These are phyloP conservation scores for Piezodorus guildinii DNA, from an alignment of 1,140 invertebrate species.

Conservation along the genomic window DNA sequence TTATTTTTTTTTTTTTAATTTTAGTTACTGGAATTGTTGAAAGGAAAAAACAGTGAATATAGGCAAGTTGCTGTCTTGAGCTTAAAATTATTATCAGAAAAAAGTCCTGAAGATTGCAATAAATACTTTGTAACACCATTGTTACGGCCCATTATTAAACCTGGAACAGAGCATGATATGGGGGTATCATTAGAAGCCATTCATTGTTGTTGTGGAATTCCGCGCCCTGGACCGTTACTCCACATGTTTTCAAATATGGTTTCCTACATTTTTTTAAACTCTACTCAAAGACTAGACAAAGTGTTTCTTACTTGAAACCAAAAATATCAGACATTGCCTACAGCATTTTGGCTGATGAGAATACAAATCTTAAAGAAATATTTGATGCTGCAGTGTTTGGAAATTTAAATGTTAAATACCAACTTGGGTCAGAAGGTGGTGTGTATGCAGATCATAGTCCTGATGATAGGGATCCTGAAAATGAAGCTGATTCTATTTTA, in stretches of 20 bases:
- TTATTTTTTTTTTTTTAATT: conserved; percentile 27
- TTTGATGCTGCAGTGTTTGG: conserved; percentile 32
- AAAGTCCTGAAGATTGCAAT: conserved; percentile 9
- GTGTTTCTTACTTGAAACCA: conserved; percentile 31
- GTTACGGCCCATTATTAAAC: conserved; percentile 19
- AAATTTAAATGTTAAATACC: conserved; percentile 29
- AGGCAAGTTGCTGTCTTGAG: conserved; percentile 25
- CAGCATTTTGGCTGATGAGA: conserved; percentile 29
- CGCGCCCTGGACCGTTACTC: conserved; percentile 33
- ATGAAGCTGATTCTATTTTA: conserved; percentile 31
- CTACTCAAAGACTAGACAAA: conserved; percentile 31
- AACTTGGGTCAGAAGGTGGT: conserved; percentile 33
- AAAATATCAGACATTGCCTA: conserved; percentile 33
- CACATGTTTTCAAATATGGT: conserved; percentile 29
- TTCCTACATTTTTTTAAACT: conserved; percentile 35
- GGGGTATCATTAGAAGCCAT: conserved; percentile 34
- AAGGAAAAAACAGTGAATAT: conserved; percentile 18
- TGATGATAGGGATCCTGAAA: conserved; percentile 27
- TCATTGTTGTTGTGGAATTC: conserved; percentile 33
- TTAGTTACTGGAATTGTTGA: conserved; percentile 31
- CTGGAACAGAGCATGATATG: conserved; percentile 32
- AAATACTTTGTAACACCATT: conserved; percentile 18
- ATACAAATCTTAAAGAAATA: conserved; percentile 27
- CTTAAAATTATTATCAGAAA: conserved; percentile 15
- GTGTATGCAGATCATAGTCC: conserved; percentile 26